phyloP scores from a whole-genome alignment of 2,797 vertebrate species.

The Iguana delicatissima region DNA sequence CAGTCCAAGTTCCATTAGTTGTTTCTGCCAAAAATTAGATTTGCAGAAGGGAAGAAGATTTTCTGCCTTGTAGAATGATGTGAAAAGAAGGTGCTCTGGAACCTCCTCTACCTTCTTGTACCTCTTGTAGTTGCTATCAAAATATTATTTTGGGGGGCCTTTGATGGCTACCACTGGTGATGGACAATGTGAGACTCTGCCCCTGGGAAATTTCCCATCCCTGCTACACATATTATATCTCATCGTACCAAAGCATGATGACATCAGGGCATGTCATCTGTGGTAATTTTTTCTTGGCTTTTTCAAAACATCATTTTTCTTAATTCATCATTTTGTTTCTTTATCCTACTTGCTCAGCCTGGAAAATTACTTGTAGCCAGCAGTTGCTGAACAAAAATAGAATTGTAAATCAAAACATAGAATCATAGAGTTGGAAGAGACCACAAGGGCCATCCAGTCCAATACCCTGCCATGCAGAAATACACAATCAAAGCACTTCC shows the following conservation, averaged over 20 bases:
- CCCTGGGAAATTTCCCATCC: not conserved
- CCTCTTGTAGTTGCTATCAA: not conserved
- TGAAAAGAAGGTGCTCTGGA: no score
- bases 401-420: not conserved
- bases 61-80: no score
- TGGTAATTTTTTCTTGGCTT: not conserved
- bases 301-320: not conserved
- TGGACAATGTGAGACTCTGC: not conserved
- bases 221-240: not conserved
- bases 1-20: no score
- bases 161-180: not conserved
- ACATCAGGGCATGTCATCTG: not conserved
- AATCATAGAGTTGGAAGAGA: no score
- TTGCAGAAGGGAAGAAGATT: no score
- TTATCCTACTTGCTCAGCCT: constrained; percentile 3
- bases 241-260: not conserved
- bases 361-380: not conserved
- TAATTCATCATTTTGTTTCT: not conserved
- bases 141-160: not conserved
- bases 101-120: not conserved
- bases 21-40: no score
- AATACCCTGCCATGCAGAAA: no score
- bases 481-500: no score
- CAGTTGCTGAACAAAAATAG: not conserved
- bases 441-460: no score